Percentiles rank a stretch among this genome's conserved stretches.
Evolutionary conservation across 2,888 invertebrate genomes (phyloP).

Genomic region (Scaptomyza tumidula): DNA sequence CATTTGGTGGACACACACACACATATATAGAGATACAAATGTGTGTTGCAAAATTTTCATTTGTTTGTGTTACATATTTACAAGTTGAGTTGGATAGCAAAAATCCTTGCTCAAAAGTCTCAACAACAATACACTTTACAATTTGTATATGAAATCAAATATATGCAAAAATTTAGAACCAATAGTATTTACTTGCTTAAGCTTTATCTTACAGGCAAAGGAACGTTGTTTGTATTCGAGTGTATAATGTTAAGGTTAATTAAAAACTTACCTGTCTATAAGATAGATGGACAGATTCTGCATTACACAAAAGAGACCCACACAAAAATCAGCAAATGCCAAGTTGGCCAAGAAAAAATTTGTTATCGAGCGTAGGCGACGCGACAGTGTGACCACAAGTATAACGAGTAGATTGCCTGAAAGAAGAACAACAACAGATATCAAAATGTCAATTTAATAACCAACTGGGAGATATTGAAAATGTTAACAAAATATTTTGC

Average conservation of each 20-base stretch:
- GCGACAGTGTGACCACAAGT: constrained; percentile 92
- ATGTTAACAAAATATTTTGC: constrained; percentile 49
- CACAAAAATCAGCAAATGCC: constrained; percentile 95
- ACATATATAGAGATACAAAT: constrained; percentile 7
- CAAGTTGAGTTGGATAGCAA: too few species aligned
- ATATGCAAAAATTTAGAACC: too few species aligned
- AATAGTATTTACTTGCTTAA: too few species aligned
- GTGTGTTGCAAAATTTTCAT: constrained; percentile 25
- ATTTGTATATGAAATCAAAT: too few species aligned
- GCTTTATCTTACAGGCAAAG: too few species aligned
- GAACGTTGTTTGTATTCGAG: too few species aligned
- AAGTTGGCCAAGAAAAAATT: constrained; percentile 96
- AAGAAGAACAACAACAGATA: constrained; percentile 77
- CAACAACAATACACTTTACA: too few species aligned
- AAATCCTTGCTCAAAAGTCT: too few species aligned
- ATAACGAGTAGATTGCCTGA: constrained; percentile 95
- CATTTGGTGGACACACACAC: not conserved
- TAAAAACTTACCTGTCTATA: constrained; percentile 88
- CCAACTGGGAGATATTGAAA: constrained; percentile 6
- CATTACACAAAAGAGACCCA: constrained; percentile 96
- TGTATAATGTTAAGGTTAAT: constrained; percentile 11
- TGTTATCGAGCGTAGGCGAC: constrained; percentile 93
- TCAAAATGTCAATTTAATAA: constrained; percentile 27
- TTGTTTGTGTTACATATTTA: constrained; percentile 17
- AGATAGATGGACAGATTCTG: constrained; percentile 94